Evolutionary conservation across 2,113 vertebrate species (phyloP).

Genomic region (Corythornis vintsioides): DNA sequence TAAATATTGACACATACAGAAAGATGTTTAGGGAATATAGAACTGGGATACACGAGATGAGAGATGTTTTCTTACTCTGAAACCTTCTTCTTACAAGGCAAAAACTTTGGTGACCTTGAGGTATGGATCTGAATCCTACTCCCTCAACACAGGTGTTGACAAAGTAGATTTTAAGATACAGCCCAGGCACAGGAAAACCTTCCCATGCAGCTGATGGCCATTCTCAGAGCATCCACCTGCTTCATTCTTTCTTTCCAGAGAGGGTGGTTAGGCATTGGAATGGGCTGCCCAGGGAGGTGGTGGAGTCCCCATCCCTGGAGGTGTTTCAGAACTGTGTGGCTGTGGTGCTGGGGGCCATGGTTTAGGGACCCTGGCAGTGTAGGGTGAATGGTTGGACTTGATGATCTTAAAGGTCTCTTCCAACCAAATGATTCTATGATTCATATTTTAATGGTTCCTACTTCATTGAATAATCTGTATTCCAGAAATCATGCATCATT

Average conservation of each 20-base stretch:
- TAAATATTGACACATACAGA: constrained; percentile 3
- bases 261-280: too few relatives aligned
- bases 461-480: not conserved
- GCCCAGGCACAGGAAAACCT: not conserved
- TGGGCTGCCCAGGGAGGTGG: too few relatives aligned
- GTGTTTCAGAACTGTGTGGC: too few relatives aligned
- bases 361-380: too few relatives aligned
- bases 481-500: not conserved
- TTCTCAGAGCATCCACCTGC: not conserved
- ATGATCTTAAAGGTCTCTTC: too few relatives aligned
- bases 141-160: not conserved
- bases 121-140: not conserved
- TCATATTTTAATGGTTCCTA: not conserved
- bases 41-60: not conserved
- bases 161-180: not conserved
- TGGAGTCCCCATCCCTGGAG: too few relatives aligned
- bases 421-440: too few relatives aligned
- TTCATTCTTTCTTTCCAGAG: not conserved
- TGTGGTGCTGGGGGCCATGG: too few relatives aligned
- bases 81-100: not conserved
- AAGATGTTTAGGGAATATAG: not conserved
- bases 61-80: not conserved
- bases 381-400: too few relatives aligned
- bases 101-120: not conserved
- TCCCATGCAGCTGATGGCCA: not conserved